Base-by-base conservation (phyloP, 1,140 invertebrate genomes). In the Drosophila santomea region DNA sequence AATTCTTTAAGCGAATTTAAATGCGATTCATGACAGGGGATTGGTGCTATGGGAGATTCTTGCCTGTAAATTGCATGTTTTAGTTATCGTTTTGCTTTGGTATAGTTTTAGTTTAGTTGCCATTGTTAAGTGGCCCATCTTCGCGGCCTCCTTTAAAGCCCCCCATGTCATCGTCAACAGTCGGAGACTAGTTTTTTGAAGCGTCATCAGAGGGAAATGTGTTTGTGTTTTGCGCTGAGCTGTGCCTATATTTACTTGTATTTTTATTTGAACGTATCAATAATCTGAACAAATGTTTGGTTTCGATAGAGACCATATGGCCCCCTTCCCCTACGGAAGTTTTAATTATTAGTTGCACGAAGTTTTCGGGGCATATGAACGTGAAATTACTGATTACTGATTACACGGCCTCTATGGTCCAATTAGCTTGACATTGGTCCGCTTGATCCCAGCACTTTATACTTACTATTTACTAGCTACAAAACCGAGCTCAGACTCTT, bases 1-100 rank as follows among this genome's bases (percentile, higher is more conserved):
- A 83, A 73, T 80, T 83, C 72, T 80, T 66, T 74, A 81, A 86
- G 73, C 72, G 79, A 72, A 75, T 83, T 75, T 78, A 88, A 86
- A 88, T 69, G 79, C 83, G 82, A 76, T 50, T 82, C 78, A 79
- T 83, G 83, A 72, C 78, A 66, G 54, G 68, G 60, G 43, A 58
- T 57, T 48, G 63, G 44, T 25, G 28, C 43, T 58, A 51, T 44
- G 62, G 43, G 8, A 68, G 44, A 56, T 76, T 66, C 64, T 20
- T 23, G 60, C 64, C 59, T 61, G 72, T 50, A 74, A 74, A 81
- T 85, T 85, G 81, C 79, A 89, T 88, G 83, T 86, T 88, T 82
- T 82, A 74, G 64, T 61, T 56, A 35, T 67, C 51, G 59, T 61
- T 78, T 73, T 75, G 35, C 44, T 57, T 50, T 17, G 15, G 47